Evolutionary conservation across 2,888 invertebrate species (phyloP).

Genomic region (Mesochorus sp.): DNA sequence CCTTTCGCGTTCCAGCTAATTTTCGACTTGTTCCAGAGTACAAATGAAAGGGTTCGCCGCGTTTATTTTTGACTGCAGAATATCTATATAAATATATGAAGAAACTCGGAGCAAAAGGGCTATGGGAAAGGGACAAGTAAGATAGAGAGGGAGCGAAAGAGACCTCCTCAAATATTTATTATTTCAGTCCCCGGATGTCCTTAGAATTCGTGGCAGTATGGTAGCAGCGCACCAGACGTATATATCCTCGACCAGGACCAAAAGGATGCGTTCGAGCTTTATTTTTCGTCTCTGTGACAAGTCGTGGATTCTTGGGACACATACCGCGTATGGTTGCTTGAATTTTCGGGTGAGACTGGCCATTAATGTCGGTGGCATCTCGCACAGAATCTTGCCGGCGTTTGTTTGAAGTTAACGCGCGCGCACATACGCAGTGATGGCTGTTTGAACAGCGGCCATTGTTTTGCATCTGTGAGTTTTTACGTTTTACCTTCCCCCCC

Average conservation of each 20-base stretch:
- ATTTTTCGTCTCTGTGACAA: constrained; percentile 19
- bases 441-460: constrained; percentile 76
- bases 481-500: not conserved
- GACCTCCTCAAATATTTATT: constrained; percentile 79
- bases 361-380: constrained; percentile 59
- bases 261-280: constrained; percentile 49
- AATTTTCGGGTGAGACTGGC: constrained; percentile 47
- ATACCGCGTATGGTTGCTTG: not conserved
- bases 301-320: not conserved
- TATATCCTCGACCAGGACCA: constrained; percentile 22
- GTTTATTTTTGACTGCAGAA: constrained; percentile 62
- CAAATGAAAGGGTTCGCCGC: constrained; percentile 80
- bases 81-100: too few relatives aligned
- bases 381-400: constrained; percentile 65
- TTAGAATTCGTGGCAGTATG: constrained; percentile 19
- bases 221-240: too few relatives aligned
- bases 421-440: constrained; percentile 37
- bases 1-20: constrained; percentile 75
- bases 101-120: too few relatives aligned
- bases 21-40: constrained; percentile 76
- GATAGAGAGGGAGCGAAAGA: constrained; percentile 38
- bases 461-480: constrained; percentile 64
- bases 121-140: not conserved
- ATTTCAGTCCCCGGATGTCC: constrained; percentile 73
- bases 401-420: constrained; percentile 73